phyloP scores from a whole-genome alignment of 2,113 vertebrate species.

The Egretta garzetta region DNA sequence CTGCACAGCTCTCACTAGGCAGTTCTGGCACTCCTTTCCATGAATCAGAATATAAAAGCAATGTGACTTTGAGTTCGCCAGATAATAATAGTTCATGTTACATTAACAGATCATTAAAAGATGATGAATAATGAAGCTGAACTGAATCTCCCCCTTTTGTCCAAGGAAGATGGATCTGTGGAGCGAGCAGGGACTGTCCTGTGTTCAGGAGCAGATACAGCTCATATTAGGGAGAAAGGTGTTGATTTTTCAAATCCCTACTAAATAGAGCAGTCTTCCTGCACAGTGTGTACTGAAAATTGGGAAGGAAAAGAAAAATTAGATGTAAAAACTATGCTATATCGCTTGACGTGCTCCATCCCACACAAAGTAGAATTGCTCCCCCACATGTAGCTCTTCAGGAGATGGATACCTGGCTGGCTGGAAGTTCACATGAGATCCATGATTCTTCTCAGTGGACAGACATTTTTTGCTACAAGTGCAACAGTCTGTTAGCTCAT shows the following conservation, averaged over 20 bases:
- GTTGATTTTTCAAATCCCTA: not conserved
- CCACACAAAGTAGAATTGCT: not conserved
- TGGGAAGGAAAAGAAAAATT: not conserved
- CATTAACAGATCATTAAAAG: not conserved
- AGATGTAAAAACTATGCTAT: not conserved
- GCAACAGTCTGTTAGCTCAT: not conserved
- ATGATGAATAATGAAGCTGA: not conserved
- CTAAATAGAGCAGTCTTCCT: not conserved
- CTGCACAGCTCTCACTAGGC: not conserved
- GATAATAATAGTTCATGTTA: not conserved
- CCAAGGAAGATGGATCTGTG: not conserved
- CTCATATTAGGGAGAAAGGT: not conserved
- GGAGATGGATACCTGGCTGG: not conserved
- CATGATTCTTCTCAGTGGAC: not conserved
- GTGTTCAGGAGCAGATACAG: not conserved
- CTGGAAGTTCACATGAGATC: not conserved
- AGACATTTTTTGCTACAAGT: not conserved
- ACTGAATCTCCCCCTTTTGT: not conserved
- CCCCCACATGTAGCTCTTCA: not conserved
- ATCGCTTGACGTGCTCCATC: not conserved
- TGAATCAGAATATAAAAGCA: not conserved
- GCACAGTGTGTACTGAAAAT: not conserved
- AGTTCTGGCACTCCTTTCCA: not conserved
- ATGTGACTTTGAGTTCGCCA: rapidly evolving
- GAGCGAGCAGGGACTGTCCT: not conserved